Evolutionary conservation across 2,113 vertebrate genomes (phyloP).

Genomic region (Trichechus manatus): DNA sequence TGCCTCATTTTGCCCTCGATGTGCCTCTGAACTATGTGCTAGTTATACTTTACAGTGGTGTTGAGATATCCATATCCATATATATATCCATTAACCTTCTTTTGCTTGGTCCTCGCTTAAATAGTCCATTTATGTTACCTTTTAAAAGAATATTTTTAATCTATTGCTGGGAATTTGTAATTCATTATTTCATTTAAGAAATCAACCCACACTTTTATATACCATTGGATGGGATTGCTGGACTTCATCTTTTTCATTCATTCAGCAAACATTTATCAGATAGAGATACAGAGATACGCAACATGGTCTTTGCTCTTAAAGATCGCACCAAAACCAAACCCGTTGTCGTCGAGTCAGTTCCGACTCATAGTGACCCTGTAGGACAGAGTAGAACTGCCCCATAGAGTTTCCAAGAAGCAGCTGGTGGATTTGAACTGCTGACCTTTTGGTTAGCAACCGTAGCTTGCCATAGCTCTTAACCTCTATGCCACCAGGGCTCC

Average conservation of each 20-base stretch:
- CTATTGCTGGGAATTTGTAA: not conserved
- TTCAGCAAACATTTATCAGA: not conserved
- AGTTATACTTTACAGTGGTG: not conserved
- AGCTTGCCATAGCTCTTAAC: too few relatives aligned
- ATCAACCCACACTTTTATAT: not conserved
- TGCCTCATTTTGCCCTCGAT: too few relatives aligned
- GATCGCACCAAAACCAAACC: not conserved
- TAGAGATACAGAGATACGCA: not conserved
- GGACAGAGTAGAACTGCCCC: too few relatives aligned
- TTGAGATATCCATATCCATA: not conserved
- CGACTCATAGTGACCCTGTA: too few relatives aligned
- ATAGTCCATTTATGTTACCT: not conserved
- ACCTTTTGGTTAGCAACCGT: too few relatives aligned
- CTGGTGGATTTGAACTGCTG: too few relatives aligned
- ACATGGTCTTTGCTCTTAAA: not conserved
- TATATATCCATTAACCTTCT: not conserved
- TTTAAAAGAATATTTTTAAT: not conserved
- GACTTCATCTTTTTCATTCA: not conserved
- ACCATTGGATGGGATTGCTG: not conserved
- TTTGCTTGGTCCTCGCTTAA: conserved; percentile 1
- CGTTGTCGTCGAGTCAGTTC: too few relatives aligned
- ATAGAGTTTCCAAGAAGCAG: too few relatives aligned
- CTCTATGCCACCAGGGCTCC: not conserved
- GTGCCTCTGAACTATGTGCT: not conserved
- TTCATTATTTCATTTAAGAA: not conserved